A percentile compares a stretch with the other conserved stretches of the same genome.
These are phyloP conservation scores for Podarcis muralis DNA, from an alignment of 2,113 vertebrate species.

Conservation along the genomic window DNA sequence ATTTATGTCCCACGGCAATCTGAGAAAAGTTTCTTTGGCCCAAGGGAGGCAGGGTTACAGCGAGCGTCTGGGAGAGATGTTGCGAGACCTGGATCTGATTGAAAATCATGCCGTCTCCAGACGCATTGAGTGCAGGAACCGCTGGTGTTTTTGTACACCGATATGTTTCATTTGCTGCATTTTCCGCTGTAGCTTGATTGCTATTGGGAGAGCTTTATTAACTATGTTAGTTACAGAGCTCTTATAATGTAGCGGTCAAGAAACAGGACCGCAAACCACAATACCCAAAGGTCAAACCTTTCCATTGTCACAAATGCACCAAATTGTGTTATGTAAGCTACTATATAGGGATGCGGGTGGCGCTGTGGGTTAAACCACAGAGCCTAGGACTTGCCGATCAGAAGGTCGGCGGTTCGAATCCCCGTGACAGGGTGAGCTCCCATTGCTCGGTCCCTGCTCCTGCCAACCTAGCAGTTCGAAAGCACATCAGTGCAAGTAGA, in stretches of 20 bases:
- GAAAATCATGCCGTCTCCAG: background rate
- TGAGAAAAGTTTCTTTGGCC: constrained; percentile 44
- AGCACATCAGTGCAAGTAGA: too few relatives aligned
- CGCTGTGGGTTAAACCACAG: too few relatives aligned
- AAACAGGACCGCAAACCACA: background rate
- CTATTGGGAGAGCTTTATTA: background rate
- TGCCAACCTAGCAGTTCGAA: too few relatives aligned
- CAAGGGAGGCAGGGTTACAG: constrained; percentile 28
- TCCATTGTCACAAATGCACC: background rate
- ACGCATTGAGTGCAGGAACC: background rate
- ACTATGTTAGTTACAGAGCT: background rate
- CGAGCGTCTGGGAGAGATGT: background rate
- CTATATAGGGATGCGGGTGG: too few relatives aligned
- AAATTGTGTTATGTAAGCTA: background rate
- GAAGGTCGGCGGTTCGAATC: too few relatives aligned
- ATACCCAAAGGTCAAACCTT: background rate
- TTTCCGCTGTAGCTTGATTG: background rate
- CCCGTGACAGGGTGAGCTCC: too few relatives aligned
- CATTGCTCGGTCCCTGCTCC: too few relatives aligned
- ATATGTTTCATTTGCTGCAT: background rate
- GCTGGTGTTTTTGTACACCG: background rate
- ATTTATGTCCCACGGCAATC: constrained; percentile 44
- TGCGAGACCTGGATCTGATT: background rate
- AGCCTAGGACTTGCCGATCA: too few relatives aligned
- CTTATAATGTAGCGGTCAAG: background rate